Evolutionary conservation across 1,140 invertebrate genomes (phyloP).

Genomic region (Papilio machaon): DNA sequence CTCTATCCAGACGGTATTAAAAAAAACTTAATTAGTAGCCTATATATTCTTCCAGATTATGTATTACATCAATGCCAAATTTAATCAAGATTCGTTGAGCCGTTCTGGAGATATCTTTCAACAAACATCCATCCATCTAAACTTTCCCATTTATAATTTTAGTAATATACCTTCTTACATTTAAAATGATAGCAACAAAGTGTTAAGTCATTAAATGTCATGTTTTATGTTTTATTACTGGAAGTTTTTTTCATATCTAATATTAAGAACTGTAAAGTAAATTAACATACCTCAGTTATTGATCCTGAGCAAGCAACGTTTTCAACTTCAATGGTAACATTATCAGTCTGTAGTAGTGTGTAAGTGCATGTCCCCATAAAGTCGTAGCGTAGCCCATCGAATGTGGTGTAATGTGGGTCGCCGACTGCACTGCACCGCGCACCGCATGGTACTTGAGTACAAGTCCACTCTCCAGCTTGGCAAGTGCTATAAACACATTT

Average conservation of each 20-base stretch:
- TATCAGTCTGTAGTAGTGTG: conserved; percentile 86
- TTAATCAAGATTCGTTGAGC: too few species aligned
- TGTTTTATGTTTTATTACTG: not conserved
- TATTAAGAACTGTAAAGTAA: not conserved
- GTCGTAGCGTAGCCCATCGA: conserved; percentile 92
- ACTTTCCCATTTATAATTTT: too few species aligned
- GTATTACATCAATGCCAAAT: not conserved
- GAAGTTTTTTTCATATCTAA: not conserved
- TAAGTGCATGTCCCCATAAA: conserved; percentile 96
- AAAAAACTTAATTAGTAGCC: too few species aligned
- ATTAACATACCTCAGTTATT: conserved; percentile 84
- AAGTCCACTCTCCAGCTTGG: conserved; percentile 88
- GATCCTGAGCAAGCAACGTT: conserved; percentile 91
- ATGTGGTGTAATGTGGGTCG: conserved; percentile 95
- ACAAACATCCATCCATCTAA: too few species aligned
- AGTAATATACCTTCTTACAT: too few species aligned
- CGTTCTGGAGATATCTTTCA: too few species aligned
- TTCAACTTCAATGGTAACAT: conserved; percentile 90
- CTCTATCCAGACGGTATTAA: too few species aligned
- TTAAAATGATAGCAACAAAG: too few species aligned
- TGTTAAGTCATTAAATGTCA: not conserved
- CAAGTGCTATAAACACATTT: conserved; percentile 83
- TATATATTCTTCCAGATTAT: too few species aligned
- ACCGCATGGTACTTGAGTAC: conserved; percentile 88
- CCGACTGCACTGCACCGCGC: conserved; percentile 91